phyloP scores from a whole-genome alignment of 2,797 vertebrate species.

The Pyrrhura leucotis region DNA sequence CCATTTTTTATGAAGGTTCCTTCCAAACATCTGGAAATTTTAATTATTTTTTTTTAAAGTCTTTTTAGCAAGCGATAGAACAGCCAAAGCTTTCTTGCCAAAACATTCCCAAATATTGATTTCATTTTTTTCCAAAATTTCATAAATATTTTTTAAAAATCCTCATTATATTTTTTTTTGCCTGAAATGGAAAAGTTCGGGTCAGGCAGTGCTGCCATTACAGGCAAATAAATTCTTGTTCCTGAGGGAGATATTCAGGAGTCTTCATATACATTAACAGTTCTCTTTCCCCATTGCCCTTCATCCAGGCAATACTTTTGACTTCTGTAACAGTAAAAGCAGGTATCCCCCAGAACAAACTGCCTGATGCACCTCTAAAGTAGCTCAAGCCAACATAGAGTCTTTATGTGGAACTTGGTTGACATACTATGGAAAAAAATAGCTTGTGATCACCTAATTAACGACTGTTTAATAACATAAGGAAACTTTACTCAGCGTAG shows the following conservation, averaged over 20 bases:
- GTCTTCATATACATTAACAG: background rate
- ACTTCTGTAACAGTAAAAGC: background rate
- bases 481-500: background rate
- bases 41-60: background rate
- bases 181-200: background rate
- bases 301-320: background rate
- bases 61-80: background rate
- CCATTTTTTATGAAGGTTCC: background rate
- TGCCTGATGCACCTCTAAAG: background rate
- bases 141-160: background rate
- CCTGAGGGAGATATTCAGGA: background rate
- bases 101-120: background rate
- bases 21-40: background rate
- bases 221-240: background rate
- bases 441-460: background rate
- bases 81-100: background rate
- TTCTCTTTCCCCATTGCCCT: background rate
- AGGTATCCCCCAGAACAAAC: background rate
- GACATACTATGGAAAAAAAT: background rate
- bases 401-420: background rate
- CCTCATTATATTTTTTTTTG: background rate
- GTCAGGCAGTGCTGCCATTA: background rate
- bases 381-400: background rate
- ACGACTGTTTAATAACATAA: background rate
- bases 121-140: slow-evolving; percentile 4